phyloP scores from a whole-genome alignment of 2,113 vertebrate genomes.

The Osmerus mordax region DNA sequence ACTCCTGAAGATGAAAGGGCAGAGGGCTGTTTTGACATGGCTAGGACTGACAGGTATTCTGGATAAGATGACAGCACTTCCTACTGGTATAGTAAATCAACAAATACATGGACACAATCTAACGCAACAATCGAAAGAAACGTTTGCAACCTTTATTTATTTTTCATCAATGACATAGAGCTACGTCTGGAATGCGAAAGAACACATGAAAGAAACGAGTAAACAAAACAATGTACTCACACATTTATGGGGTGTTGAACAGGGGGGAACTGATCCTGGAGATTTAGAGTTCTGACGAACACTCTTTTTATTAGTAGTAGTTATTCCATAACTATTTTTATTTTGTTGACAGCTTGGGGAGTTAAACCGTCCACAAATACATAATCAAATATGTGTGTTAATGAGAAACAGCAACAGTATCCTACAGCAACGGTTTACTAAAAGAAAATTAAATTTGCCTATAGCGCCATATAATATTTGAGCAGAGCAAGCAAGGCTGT shows the following conservation, averaged over 20 bases:
- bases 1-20: background rate
- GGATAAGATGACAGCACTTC: background rate
- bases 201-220: background rate
- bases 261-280: background rate
- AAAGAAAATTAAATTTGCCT: too few relatives aligned
- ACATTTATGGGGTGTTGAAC: too few relatives aligned
- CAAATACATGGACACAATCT: background rate
- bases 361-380: background rate
- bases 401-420: background rate
- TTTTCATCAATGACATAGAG: background rate
- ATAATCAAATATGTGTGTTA: background rate
- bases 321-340: background rate
- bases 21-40: background rate
- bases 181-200: background rate
- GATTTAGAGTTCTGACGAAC: background rate
- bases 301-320: background rate
- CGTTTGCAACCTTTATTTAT: background rate
- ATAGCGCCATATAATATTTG: too few relatives aligned
- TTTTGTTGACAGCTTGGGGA: background rate
- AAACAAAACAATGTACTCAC: background rate
- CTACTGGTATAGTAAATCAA: background rate
- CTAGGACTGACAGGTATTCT: background rate
- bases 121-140: slow-evolving; percentile 1
- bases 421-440: too few relatives aligned
- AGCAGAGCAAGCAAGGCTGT: too few relatives aligned